Base-by-base conservation (phyloP, 2,113 vertebrate species). In the Coturnix japonica region DNA sequence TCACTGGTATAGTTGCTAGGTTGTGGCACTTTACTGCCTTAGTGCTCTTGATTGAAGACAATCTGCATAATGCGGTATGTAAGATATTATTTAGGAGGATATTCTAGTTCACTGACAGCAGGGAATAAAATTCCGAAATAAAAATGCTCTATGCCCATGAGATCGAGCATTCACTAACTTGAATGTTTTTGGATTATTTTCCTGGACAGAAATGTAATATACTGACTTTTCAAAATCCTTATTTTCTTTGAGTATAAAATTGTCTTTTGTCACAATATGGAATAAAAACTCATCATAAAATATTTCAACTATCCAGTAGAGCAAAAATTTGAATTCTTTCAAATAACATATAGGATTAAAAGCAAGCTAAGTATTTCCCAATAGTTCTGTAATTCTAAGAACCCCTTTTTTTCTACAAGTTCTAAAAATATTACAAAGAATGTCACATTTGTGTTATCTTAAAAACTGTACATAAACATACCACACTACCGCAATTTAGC, bases 51-150 rank as follows among this genome's bases (percentile, higher is more conserved):
- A 67, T 9, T 83, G n/a, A 80, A 26, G 57, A 31, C 6, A 4
- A 16, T 47, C 39, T 0, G 0, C 11, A 26, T 51, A 57, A 26
- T 18, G 13, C 23, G 63, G 5, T 44, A 37, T 18, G 12, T 13
- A 89, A 81, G 6, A 59, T 8, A 59, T 1, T 56, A 15, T 37
- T 33, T 46, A 25, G n/a, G 11, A 83, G 54, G 44, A 64, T 30
- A 69, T 5, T 18, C 11, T 37, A 46, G 6, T 51, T 78, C 72
- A 57, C 31, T 51, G 51, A n/a, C 7, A 77, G 30, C 5, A 74
- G 30, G 14, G 18, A 86, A 60, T 69, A 39, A 56, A 76, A 8
- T 16, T 84, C 37, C 15, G 49, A 53, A 77, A 73, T 39, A 5
- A 11, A 64, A 79, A 35, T 81, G 14, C 7, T 60, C 7, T 51